Evolutionary conservation across 2,797 vertebrate species (phyloP), one percentile per base, ranked within the genome.

Genomic region (Gila robusta): DNA sequence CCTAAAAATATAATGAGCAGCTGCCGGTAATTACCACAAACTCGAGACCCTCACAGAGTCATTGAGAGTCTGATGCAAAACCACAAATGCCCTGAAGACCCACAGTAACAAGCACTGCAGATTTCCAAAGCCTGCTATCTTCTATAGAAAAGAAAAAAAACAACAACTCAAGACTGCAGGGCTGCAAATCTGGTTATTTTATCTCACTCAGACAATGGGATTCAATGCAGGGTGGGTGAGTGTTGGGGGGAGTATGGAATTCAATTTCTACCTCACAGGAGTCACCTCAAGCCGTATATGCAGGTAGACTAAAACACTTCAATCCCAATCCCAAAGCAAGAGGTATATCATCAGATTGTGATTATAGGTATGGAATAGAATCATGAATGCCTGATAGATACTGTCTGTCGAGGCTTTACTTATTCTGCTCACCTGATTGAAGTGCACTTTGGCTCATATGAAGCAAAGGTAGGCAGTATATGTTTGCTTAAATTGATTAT

Each of bases 31-130:
- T 82, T 76, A 77, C 67, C 47, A 47, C 54, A 59, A 83, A 72
- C 83, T 19, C 2, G 3, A 64, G 32, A 66, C 59, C 56, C 14
- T 72, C 23, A 64, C 70, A 41, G 7, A 77, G 69, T 74, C 35
- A 69, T 44, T 72, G 80, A 77, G n/a, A 32, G 62, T 47, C 73
- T 84, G 59, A 86, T 28, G 78, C 64, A 89, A 82, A 73, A 37
- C 23, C 52, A 81, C 49, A 32, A 82, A 72, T 77, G 64, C 69
- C 74, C 83, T 49, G 77, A 79, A 78, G 67, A 78, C 17, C 67
- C 72, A 52, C 35, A 23, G 35, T 89, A 89, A 89, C 72, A 86
- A 83, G 84, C 70, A 49, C 14, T 37, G 28, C 67, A 80, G 84
- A 74, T 82, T 83, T 83, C 71, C 76, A 79, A 62, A 26, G 72